Base-by-base conservation (phyloP, 2,888 invertebrate genomes). In the Hedychridium roseum region DNA sequence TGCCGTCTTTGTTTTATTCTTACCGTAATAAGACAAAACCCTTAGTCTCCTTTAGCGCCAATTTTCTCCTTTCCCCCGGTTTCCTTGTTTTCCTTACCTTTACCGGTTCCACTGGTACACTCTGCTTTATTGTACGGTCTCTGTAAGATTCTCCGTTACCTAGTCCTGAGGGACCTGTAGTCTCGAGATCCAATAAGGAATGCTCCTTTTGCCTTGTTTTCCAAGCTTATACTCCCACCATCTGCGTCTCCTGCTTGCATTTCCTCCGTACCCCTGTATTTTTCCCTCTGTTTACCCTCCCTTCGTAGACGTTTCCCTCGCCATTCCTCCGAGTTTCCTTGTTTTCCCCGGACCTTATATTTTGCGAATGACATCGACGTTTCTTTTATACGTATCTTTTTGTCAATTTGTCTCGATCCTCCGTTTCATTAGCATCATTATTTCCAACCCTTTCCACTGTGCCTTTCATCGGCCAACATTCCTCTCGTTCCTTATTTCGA, bases 151-250 rank as follows among this genome's bases (percentile, higher is more conserved):
- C 39, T 14, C 39, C 21, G 48, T 50, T 43, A 27, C 45, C 43
- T n/a, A 47, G 42, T 50, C 57, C 46, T 47, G 20, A 37, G 55
- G 50, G 50, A 50, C 55, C 46, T 42, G 42, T 44, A 40, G 45
- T 31, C 43, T 40, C 43, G 20, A 52, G 50, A 57, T 57, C 55
- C 57, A 55, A 57, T 57, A 57, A 55, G 55, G 52, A 49, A 50
- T 47, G 28, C 18, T 34, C 27, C 12, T 12, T 12, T 12, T 27
- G 12, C 27, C 27, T 27, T 12, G 12, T 7, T 27, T 12, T 7
- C 12, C 27, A 4, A 6, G 5, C 9, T 12, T 9, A 12, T 12
- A 4, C 27, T 4, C n/a, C 27, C 27, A 4, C 27, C 27, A 3
- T 4, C 27, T 27, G 3, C 27, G 9, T n/a, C 27, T 12, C 27